These are phyloP conservation scores for Adelognathus sp. DNA, from an alignment of 2,888 invertebrate genomes.

Conservation along the genomic window DNA sequence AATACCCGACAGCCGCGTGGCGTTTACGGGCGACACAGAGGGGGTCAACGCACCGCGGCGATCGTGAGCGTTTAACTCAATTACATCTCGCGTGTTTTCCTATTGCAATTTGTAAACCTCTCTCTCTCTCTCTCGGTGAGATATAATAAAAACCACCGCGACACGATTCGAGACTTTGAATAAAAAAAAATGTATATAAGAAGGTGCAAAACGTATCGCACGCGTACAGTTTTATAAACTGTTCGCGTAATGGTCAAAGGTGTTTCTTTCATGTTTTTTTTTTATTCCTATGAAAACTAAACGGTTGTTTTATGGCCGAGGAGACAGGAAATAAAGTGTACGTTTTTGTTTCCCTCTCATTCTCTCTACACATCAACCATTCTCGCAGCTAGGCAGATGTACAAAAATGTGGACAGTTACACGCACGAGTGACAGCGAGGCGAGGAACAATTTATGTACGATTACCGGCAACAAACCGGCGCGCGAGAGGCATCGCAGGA, in stretches of 20 bases:
- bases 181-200: background rate
- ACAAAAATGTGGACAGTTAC: slow-evolving; percentile 43
- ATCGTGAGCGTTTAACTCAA: slow-evolving; percentile 56
- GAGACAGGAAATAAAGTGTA: background rate
- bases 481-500: too few species aligned
- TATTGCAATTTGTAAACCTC: slow-evolving; percentile 42
- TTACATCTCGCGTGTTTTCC: slow-evolving; percentile 48
- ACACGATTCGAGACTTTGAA: slow-evolving; percentile 9
- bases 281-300: too few species aligned
- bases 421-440: slow-evolving; percentile 35
- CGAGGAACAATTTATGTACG: slow-evolving; percentile 41
- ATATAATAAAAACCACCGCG: slow-evolving; percentile 9
- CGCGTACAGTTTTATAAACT: background rate
- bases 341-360: background rate
- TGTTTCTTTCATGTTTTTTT: too few species aligned
- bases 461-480: slow-evolving; percentile 13
- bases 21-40: background rate
- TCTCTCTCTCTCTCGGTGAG: too few species aligned
- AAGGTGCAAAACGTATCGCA: background rate
- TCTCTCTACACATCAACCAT: background rate
- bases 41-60: slow-evolving; percentile 49
- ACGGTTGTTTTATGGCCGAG: background rate
- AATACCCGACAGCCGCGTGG: background rate
- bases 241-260: background rate
- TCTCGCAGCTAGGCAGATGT: background rate